Evolutionary conservation across 2,888 invertebrate species (phyloP), one percentile per base, ranked within the genome.

Genomic region (Linyphia triangularis): DNA sequence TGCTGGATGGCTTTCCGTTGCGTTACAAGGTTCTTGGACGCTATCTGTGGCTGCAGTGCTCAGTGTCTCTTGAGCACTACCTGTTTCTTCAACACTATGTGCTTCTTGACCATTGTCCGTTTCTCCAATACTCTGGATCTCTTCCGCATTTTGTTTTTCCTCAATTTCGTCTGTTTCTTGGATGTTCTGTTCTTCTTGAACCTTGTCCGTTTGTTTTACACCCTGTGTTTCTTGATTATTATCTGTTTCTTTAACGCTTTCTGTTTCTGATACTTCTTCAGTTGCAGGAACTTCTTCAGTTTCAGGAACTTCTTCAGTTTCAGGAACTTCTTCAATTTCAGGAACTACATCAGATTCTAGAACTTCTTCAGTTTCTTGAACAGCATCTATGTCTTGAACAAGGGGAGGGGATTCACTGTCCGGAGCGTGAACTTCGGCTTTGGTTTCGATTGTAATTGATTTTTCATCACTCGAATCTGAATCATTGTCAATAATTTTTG

Each of bases 401-500:
- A 85, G 16, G 4, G 65, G 51, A 1, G 85, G 85, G 28, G 85
- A 86, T 6, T 33, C 24, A 65, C 79, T 79, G 4, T 86, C 85
- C 16, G 79, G 37, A 10, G 85, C 85, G 37, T 86, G 85, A 0
- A 86, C 79, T 73, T 86, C 85, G 4, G 85, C 85, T 37, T 73
- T 40, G 5, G 79, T 79, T 63, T 85, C 85, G 22, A 85, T 85
- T 16, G 79, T 79, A 51, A 79, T 65, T 7, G 83, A 72, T 33
- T 63, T 61, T 40, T 82, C 85, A 28, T 86, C 85, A 22, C 79
- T 79, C 0, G 85, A 86, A 73, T 86, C 85, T 1, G 79, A 81
- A 67, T 86, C 85, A 6, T 85, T 85, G 22, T 86, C 85, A n/a
- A 79, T 13, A 13, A 43, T 19, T 65, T 86, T 79, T 19, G 51